Evolutionary conservation across 1,140 invertebrate genomes (phyloP), one percentile per base, ranked within the genome.

Genomic region (Lordiphosa clarofinis): DNA sequence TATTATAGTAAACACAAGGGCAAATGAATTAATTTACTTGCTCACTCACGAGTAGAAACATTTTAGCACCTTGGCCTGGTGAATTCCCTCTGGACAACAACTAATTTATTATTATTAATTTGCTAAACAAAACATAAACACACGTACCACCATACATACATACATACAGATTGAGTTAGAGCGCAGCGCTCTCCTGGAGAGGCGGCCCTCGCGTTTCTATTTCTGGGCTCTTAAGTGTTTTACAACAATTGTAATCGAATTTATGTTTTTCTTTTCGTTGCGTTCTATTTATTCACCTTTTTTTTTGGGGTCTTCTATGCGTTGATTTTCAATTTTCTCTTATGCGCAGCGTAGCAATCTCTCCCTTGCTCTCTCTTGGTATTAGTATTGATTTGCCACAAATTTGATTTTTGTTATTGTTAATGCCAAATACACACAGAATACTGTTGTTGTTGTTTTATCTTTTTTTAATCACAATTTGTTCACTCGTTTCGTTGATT

Each of bases 341-440:
- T 82, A 67, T 81, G 75, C 78, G 78, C 76, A 82, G 72, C 76
- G 55, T 71, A n/a, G n/a, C n/a, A n/a, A n/a, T 81, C 79, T 70
- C 66, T 53, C 61, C 19, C 46, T 3, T 3, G 10, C 6, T 50
- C 40, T 48, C 43, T 62, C 50, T 65, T 56, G 24, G 40, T 65
- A 7, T 28, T 6, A 35, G 73, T 76, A 81, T 81, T 81, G 75
- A 81, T 81, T 81, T 82, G 56, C 57, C 70, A 79, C 65, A 61
- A 71, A 50, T 46, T 46, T 46, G 43, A 63, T 44, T 57, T 43
- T 11, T 36, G 37, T 59, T 46, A 11, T 56, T 59, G 55, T 53
- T 69, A 39, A 40, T 46, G 62, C 61, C 76, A 56, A 79, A 66
- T 55, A 68, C 59, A 48, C 62, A 54, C 61, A 11, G 40, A 72